Evolutionary conservation across 2,797 vertebrate species (phyloP).

Genomic region (Syngnathus rostellatus): DNA sequence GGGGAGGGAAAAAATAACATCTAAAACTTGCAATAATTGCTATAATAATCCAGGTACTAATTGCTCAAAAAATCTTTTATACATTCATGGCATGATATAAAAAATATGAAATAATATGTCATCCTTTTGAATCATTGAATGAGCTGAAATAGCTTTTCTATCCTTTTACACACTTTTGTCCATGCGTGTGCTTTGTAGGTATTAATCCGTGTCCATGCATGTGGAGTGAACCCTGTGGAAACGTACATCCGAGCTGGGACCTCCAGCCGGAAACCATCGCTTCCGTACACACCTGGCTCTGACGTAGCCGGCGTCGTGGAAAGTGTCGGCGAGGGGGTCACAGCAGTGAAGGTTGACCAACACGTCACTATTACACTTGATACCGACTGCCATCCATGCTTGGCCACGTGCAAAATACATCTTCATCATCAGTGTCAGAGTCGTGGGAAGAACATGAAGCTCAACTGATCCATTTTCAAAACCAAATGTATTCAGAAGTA

Average conservation of each 20-base stretch:
- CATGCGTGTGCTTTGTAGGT: constrained; percentile 61
- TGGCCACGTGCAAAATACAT: neutral
- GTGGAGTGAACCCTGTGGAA: constrained; percentile 90
- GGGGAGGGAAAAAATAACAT: too few species aligned
- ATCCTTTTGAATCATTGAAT: too few species aligned
- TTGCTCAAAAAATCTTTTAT: too few species aligned
- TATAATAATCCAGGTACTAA: too few species aligned
- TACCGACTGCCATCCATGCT: neutral
- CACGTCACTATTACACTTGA: neutral
- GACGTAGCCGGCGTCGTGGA: constrained; percentile 82
- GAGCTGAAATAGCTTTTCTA: neutral
- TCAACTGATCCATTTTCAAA: too few species aligned
- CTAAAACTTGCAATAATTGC: too few species aligned
- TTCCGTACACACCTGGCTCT: constrained; percentile 83
- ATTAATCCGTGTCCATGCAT: constrained; percentile 79
- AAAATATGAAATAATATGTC: too few species aligned
- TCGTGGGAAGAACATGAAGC: neutral
- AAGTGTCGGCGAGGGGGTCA: constrained; percentile 70
- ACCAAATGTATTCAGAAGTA: neutral
- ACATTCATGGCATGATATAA: too few species aligned
- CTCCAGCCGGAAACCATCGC: constrained; percentile 57
- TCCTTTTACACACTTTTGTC: neutral
- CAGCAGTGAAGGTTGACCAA: constrained; percentile 67
- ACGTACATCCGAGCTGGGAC: constrained; percentile 84
- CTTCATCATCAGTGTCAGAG: neutral